Base-by-base conservation (phyloP, 2,797 vertebrate species). In the Crenuchus spilurus region DNA sequence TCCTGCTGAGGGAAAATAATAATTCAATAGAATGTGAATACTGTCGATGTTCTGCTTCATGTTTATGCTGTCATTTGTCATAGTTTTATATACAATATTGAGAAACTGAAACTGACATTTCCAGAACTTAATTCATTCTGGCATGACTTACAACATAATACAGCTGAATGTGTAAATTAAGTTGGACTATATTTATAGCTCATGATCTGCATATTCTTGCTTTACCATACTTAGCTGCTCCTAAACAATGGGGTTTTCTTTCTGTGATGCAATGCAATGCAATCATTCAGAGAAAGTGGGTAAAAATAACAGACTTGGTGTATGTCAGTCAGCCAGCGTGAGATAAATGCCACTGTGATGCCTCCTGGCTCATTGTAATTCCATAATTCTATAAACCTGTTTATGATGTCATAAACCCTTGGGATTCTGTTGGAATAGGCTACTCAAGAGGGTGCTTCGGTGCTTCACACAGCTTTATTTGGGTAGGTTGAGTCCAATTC, bases 211-310 rank as follows among this genome's bases (percentile, higher is more conserved):
- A 68, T 74, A 73, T 70, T 62, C 39, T 3, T 14, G 9, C 7
- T 35, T 22, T n/a, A 44, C 49, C 42, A 49, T 2, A 41, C 7
- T 54, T 54, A 16, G n/a, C n/a, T n/a, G n/a, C n/a, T 1, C 41
- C 55, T 70, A 46, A 31, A 55, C 14, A 24, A 74, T 71, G 31
- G 62, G 37, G 6, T 64, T 37, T 68, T 22, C 28, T 52, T 30
- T 58, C 46, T 18, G 9, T 78, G 33, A 65, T 80, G 78, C 75
- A 74, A 78, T 52, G 37, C 54, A 42, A 20, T 71, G 71, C n/a
- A 80, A 68, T 24, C 24, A 8, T 77, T 46, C 52, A 68, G 39
- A 74, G 31, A 60, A 62, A 72, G 24, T 8, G 4, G 49, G 35
- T 6, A n/a, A 69, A 67, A 70, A 54, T 41, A 35, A 20, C 30